A percentile compares a stretch with the other conserved stretches of the same genome.
phyloP scores from a whole-genome alignment of 1,140 invertebrate species.

The Lordiphosa stackelbergi region DNA sequence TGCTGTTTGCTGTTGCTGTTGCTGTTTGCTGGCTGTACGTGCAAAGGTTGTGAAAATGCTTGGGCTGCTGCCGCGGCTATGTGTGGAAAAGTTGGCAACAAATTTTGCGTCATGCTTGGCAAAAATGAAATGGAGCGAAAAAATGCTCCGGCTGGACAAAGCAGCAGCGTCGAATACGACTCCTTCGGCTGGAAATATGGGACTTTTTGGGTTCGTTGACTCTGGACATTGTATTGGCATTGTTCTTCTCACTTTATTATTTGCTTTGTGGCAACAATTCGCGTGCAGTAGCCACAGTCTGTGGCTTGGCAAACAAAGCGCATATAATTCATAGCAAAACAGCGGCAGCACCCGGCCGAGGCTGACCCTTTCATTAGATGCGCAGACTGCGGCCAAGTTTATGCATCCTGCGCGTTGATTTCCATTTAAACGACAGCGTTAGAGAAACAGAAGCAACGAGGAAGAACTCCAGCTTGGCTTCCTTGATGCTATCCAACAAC shows the following conservation, averaged over 20 bases:
- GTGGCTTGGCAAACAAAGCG: constrained; percentile 56
- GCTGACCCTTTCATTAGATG: constrained; percentile 72
- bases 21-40: constrained; percentile 53
- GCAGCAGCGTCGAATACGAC: constrained; percentile 29
- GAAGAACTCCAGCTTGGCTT: constrained; percentile 49
- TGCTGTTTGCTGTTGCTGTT: constrained; percentile 6
- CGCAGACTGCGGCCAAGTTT: constrained; percentile 56
- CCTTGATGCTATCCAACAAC: constrained; percentile 67
- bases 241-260: constrained; percentile 76
- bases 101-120: constrained; percentile 74
- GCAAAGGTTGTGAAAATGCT: constrained; percentile 75
- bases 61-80: constrained; percentile 27
- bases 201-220: constrained; percentile 75
- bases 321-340: constrained; percentile 69
- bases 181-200: constrained; percentile 67
- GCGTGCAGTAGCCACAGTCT: constrained; percentile 64
- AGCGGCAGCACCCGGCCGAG: constrained; percentile 24
- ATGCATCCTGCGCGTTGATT: constrained; percentile 75
- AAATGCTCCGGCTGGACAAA: constrained; percentile 69
- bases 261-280: constrained; percentile 68
- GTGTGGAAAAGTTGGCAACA: constrained; percentile 68
- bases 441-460: constrained; percentile 52
- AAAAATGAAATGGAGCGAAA: constrained; percentile 76
- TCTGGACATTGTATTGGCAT: constrained; percentile 72
- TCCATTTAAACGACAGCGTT: constrained; percentile 75